These are phyloP conservation scores for Progne subis DNA, from an alignment of 2,113 vertebrate genomes.

Conservation along the genomic window DNA sequence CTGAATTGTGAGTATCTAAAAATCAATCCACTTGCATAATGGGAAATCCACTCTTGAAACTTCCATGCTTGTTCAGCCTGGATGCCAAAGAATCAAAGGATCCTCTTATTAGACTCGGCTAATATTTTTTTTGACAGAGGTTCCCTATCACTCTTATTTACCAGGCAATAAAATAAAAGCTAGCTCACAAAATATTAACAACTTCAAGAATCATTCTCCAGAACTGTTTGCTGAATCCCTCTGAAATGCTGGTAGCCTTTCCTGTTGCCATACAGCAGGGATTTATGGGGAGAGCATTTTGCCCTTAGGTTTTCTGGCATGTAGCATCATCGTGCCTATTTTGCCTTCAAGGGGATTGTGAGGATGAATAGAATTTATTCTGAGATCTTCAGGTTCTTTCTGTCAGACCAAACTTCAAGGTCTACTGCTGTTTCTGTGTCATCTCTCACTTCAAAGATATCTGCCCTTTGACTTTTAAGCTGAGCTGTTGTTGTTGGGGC, in stretches of 20 bases:
- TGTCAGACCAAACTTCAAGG: background rate
- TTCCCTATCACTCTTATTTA: background rate
- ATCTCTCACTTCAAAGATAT: conserved; percentile 32
- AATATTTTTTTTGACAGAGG: background rate
- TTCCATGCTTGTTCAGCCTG: background rate
- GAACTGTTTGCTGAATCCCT: background rate
- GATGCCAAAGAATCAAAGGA: background rate
- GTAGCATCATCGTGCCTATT: background rate
- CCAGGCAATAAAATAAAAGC: background rate
- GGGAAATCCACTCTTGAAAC: background rate
- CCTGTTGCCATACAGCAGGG: background rate
- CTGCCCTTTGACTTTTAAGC: conserved; percentile 47
- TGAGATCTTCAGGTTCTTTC: background rate
- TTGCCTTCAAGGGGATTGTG: background rate
- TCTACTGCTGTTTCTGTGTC: background rate
- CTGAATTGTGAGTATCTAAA: background rate
- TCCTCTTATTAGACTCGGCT: background rate
- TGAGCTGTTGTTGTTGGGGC: background rate
- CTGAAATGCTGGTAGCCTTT: background rate
- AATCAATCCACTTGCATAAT: background rate
- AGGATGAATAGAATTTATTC: background rate
- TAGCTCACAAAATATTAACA: background rate
- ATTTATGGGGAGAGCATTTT: background rate
- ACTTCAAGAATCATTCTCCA: background rate
- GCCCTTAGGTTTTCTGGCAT: background rate